These are phyloP conservation scores for Porites divaricata DNA, from an alignment of 92 coral and sea anemone genomes.

Conservation along the genomic window DNA sequence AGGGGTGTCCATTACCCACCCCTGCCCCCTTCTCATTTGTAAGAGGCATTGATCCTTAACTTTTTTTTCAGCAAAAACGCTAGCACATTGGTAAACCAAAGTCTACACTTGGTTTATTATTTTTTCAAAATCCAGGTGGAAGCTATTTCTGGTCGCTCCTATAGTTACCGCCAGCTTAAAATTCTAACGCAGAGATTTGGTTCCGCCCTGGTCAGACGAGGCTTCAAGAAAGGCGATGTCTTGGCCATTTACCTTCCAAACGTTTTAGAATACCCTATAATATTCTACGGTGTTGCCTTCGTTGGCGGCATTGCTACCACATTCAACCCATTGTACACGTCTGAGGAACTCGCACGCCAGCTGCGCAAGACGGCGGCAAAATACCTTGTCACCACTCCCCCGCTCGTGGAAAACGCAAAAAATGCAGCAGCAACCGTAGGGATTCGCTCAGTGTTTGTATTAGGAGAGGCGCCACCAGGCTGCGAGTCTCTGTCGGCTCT, in stretches of 20 bases:
- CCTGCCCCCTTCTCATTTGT: too few relatives aligned
- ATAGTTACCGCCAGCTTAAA: conserved; percentile 74
- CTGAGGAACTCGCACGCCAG: conserved; percentile 71
- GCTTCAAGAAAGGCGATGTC: conserved; percentile 75
- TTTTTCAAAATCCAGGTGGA: conserved; percentile 48
- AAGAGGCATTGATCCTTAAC: too few relatives aligned
- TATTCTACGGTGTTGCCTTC: conserved; percentile 74
- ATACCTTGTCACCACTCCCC: conserved; percentile 75
- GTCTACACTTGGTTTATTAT: neutral
- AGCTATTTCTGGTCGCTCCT: conserved; percentile 73
- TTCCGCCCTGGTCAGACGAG: conserved; percentile 80
- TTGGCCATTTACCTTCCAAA: conserved; percentile 77
- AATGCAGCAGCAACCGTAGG: conserved; percentile 70
- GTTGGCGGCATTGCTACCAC: conserved; percentile 79
- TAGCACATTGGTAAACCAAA: too few relatives aligned
- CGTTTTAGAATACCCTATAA: conserved; percentile 74
- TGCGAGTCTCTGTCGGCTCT: conserved; percentile 71
- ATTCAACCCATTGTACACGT: conserved; percentile 69
- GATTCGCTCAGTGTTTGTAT: conserved; percentile 62
- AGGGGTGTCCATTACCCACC: too few relatives aligned
- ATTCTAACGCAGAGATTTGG: conserved; percentile 63
- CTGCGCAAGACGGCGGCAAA: conserved; percentile 75
- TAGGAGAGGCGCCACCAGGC: conserved; percentile 73
- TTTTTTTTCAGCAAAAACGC: too few relatives aligned
- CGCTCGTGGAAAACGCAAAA: conserved; percentile 70